Base-by-base conservation (phyloP, 2,888 invertebrate species). In the Bellardia bayeri region DNA sequence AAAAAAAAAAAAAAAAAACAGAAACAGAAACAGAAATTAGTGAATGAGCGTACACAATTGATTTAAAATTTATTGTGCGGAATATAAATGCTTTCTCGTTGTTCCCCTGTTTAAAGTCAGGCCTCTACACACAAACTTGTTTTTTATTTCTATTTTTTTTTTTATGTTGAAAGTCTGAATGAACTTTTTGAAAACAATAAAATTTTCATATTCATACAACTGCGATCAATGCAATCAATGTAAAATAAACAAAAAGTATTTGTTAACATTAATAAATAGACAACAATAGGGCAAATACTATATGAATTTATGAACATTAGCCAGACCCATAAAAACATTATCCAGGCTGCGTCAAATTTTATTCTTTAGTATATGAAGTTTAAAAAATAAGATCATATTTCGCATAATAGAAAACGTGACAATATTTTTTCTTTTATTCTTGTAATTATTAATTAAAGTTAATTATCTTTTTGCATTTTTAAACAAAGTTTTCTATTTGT, bases 121-220 rank as follows among this genome's bases (percentile, higher is more conserved):
- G 37, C 56, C 5, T 68, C 33, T 61, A 66, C 42, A 72, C 7
- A 54, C 45, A 78, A 63, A 11, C 30, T 42, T 23, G 11, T 78
- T 58, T 42, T 68, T 16, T 68, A 23, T 80, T 61, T 9, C 8
- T 11, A 30, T 63, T 58, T 74, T 23, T 58, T 74, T 23, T 33
- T 64, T 51, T 54, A 16, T 78, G 13, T 45, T 71, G 56, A 42
- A 63, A 54, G 14, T 74, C 74, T 69, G 69, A 75, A 81, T 63
- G 54, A 63, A 85, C 37, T 69, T 87, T 82, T 84, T 42, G 30
- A 81, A 84, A 84, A 76, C 83, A 84, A 83, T 81, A 80, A 80
- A 87, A 76, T 63, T 66, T 84, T 87, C 80, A 69, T 81, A 87
- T 83, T 83, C 78, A 76, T 76, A 72, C 80, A 69, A 80, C 74